Conservation (phyloP, 2,797 vertebrate genomes). For the Anabacerthia variegaticeps region DNA sequence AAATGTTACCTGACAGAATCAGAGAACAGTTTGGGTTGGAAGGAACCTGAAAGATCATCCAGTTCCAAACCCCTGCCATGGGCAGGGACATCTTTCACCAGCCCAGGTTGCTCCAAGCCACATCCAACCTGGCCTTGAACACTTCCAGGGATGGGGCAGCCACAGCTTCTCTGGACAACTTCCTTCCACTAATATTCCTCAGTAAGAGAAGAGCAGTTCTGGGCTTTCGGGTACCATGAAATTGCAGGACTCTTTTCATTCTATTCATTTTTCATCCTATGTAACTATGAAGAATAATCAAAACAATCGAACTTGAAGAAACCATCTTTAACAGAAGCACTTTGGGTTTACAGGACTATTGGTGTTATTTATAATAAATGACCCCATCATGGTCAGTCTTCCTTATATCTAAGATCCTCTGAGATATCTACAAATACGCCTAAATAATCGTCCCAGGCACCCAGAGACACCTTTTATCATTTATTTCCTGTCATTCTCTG, state of each 20-base stretch:
- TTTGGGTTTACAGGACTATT: neutral
- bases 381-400: neutral
- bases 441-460: neutral
- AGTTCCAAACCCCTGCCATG: neutral
- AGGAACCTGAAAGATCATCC: neutral
- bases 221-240: neutral
- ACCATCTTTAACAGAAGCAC: neutral
- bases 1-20: neutral
- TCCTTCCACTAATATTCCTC: neutral
- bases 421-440: neutral
- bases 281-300: neutral
- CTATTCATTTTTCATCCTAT: neutral
- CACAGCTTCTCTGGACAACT: too few species aligned
- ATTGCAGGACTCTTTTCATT: neutral
- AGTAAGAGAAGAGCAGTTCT: neutral
- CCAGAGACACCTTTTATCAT: neutral
- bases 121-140: fast-evolving
- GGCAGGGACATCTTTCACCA: neutral
- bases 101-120: neutral
- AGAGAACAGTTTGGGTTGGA: neutral
- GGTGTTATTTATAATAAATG: neutral
- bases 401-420: neutral
- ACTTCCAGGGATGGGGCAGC: too few species aligned
- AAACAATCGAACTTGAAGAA: neutral
- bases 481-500: neutral